Evolutionary conservation across 2,797 vertebrate species (phyloP), one percentile per base, ranked within the genome.

Genomic region (Telmatherina bonti): DNA sequence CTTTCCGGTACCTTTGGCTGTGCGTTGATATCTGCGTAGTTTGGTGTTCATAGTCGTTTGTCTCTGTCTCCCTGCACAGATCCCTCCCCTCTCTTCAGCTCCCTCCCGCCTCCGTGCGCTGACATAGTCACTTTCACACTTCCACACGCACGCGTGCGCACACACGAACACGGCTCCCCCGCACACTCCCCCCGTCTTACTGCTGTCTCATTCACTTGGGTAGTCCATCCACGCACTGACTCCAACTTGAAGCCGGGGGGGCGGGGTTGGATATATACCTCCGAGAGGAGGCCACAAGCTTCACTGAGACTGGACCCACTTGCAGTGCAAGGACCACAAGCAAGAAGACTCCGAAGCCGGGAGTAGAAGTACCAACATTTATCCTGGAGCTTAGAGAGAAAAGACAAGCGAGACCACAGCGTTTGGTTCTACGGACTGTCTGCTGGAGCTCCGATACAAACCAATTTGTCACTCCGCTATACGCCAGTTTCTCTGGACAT

Each of bases 301-400:
- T 89, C 93, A 95, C 93, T 91, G 83, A 94, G 93, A 92, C 89
- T 91, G 92, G 91, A 93, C 69, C 90, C 94, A 89, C 93, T 94
- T 92, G 93, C 93, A 92, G 93, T 91, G 92, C 92, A 88, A 89
- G 85, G 87, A 93, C 88, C 93, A 92, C 93, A 93, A 93, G 94
- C 94, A 93, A 91, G 93, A 92, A 93, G 94, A 95, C 94, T 95
- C 94, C 93, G 94, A 95, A 95, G 94, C 94, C 94, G 94, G 93
- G 94, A 95, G 94, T 95, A 94, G 92, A 95, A 95, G 90, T 95
- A 95, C 94, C 94, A 94, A 94, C 94, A 88, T 85, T 82, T 64
- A 77, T 84, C 78, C 67, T 87, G 91, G 91, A 94, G 93, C 91
- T 85, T 71, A 81, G 86, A 85, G 55, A 71, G 79, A 83, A 84